Base-by-base conservation (phyloP, 1,140 invertebrate species). In the Leptestheria dahalacensis region DNA sequence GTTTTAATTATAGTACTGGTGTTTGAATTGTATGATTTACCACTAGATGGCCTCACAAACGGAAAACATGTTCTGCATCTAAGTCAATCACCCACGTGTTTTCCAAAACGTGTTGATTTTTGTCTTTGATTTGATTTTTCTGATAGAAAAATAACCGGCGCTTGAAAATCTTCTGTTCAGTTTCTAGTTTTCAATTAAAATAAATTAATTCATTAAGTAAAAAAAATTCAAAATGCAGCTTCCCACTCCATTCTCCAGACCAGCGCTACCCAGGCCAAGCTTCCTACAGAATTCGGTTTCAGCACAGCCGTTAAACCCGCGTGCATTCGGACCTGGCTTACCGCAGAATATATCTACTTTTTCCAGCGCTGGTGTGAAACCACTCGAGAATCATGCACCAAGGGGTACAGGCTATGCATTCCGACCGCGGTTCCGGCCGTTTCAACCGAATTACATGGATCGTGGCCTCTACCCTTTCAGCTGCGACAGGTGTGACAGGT, bases 401-500 rank as follows among this genome's bases (percentile, higher is more conserved):
- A 41, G 15, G 6, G 6, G 15, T 41, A 41, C 6, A 6, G 15
- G 15, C 6, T 15, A 41, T 9, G 15, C 6, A 41, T 41, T 41
- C 33, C 6, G 33, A 41, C 33, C 6, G 6, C 6, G 33, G n/a
- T n/a, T n/a, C 50, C 25, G 21, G 15, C 15, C 53, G 25, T n/a
- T 41, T n/a, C n/a, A n/a, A n/a, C n/a, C n/a, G n/a, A 18, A 18
- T 20, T 33, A 56, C 9, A 15, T 15, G 20, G 24, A 56, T 56
- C 41, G 15, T 25, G 3, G 21, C 2, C 3, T 33, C n/a, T 56
- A 28, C 20, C 24, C 58, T 12, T 60, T 60, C 41, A 71, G 64
- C 69, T 91, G 88, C 73, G 83, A 87, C 66, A 76, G 79, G 46
- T 91, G 89, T 71, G 85, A 87, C 64, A 76, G 80, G 70, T 77